Evolutionary conservation across 64 coral and sea anemone genomes (phyloP), one percentile per base, ranked within the genome.

Genomic region (Pachyseris speciosa): DNA sequence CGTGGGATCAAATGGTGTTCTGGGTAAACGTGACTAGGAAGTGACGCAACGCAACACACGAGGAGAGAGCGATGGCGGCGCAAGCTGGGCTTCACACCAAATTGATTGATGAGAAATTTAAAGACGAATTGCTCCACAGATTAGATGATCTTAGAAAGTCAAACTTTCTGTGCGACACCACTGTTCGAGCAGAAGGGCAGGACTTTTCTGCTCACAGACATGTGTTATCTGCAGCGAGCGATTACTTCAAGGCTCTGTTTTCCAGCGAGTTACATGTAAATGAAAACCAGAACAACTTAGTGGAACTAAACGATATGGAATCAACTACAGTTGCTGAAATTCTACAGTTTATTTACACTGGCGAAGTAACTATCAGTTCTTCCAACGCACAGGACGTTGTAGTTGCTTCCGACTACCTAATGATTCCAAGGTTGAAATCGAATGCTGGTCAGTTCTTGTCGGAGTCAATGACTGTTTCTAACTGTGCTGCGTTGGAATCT

Each of bases 181-280:
- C 3, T 17, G 31, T 5, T n/a, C n/a, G n/a, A n/a, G n/a, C n/a
- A n/a, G n/a, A n/a, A n/a, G n/a, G n/a, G n/a, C n/a, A n/a, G n/a
- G 17, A 76, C 8, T 87, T 71, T 22, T 43, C 91, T 13, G 91
- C 84, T 36, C 83, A 93, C 66, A 75, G 52, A 32, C 45, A 34
- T 38, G 67, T 86, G 13, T 24, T 93, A 5, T 72, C 59, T 58
- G 72, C 63, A n/a, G 83, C 71, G 10, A 93, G 91, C 48, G 55
- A 51, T 24, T 93, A 68, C 44, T 93, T 93, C 36, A 38, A 50
- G 42, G 72, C 83, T 36, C 29, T 93, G 15, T 93, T 93, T 75
- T 37, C 91, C 4, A 93, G n/a, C n/a, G n/a, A n/a, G n/a, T n/a
- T n/a, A n/a, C n/a, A n/a, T n/a, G n/a, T n/a, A n/a, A n/a, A n/a